Base-by-base conservation (phyloP, 2,888 invertebrate genomes). In the Pandemis corylana region DNA sequence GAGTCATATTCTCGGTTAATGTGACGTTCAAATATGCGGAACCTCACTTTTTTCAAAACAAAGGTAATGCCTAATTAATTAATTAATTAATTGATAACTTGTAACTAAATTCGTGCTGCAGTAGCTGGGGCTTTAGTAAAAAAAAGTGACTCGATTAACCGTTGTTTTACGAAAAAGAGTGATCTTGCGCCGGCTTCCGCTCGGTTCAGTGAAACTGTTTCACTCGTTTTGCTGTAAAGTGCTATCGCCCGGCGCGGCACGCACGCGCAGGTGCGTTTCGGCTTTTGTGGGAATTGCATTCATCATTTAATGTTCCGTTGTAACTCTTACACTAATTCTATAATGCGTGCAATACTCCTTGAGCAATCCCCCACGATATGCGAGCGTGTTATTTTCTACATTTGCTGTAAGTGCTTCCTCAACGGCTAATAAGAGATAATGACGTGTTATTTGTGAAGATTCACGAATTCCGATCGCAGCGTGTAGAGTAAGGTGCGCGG, bases 371-470 rank as follows among this genome's bases (percentile, higher is more conserved):
- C 81, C 80, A 80, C 80, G 80, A 85, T 83, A 84, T 80, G 83
- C 82, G 87, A 89, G 88, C 82, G 86, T 89, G 87, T 90, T 91
- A 90, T 91, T 92, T 90, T 88, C 89, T 89, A 89, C 90, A 89
- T 90, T 91, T 88, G 89, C 88, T 87, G 84, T 91, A 91, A 92
- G 91, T 91, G 91, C 89, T 91, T 92, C 91, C 92, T 91, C 89
- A 86, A 87, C 85, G 84, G 85, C 89, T 92, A 93, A 92, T 93
- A 91, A 91, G 90, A 89, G 84, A 89, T 92, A 93, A 93, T 93
- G 90, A 91, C 86, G 88, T 90, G 89, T 90, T 92, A 91, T 91
- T 93, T 93, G 87, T 90, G 89, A 90, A 90, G 91, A 92, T 93
- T 91, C 91, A 91, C 90, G 89, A 93, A 94, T 91, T 91, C 89